Evolutionary conservation across 2,888 invertebrate species (phyloP), one percentile per base, ranked within the genome.

Genomic region (Lypha dubia): DNA sequence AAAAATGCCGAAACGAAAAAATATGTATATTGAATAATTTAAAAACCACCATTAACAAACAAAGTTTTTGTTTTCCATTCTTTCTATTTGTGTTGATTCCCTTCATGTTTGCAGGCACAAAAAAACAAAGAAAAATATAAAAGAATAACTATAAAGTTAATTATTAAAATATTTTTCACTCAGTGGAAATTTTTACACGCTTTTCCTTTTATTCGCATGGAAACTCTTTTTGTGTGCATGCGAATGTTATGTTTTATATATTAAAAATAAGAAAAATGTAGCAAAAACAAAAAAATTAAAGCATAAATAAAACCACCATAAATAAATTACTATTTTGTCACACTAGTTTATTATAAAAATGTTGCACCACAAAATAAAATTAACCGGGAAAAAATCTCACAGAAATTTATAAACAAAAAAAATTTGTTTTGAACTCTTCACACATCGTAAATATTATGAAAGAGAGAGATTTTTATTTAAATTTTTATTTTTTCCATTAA

Each of bases 261-360:
- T n/a, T 13, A 53, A 24, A 44, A 70, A 24, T 17, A 70, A 7
- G 3, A 17, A 35, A 35, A 20, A 9, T 11, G 28, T n/a, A n/a
- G n/a, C n/a, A n/a, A n/a, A n/a, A 13, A 20, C 28, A 5, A 60
- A 44, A 32, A 58, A 44, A 22, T 8, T 41, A 5, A 1, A 32
- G 44, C 41, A 65, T 56, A 75, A 67, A 58, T 44, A 46, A 67
- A 76, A 35, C 65, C 75, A n/a, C 63, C 71, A 79, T 63, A 79
- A 63, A 63, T 71, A 71, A 79, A 63, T 62, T 46, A 71, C 71
- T 63, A 56, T 79, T 56, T 56, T 79, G 63, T 71, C 63, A 56
- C 70, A 56, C 63, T 20, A 62, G 6, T 6, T 0, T 8, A 56
- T 70, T 71, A 71, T 22, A 63, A 70, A 51, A 70, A 15, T 62